phyloP scores from a whole-genome alignment of 2,113 vertebrate genomes.

The Centropus unirufus region DNA sequence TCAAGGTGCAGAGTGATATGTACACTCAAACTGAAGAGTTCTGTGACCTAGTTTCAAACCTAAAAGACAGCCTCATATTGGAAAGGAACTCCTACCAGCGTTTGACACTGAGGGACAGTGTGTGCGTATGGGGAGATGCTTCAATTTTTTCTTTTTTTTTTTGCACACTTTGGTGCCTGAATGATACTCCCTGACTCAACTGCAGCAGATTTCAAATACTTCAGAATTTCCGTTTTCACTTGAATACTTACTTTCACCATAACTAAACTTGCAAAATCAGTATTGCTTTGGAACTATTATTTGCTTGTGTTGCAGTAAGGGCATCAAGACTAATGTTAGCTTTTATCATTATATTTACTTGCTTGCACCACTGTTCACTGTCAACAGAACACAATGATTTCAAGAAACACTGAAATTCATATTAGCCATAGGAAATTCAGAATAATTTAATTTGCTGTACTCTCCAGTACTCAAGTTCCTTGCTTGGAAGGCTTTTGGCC shows the following conservation, averaged over 20 bases:
- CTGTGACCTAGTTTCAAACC: neutral
- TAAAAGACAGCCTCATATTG: neutral
- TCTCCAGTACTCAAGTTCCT: neutral
- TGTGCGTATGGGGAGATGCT: too few relatives aligned
- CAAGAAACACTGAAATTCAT: neutral
- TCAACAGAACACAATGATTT: neutral
- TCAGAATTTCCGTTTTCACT: neutral
- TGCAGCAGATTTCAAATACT: neutral
- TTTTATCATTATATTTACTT: neutral
- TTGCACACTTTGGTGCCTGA: neutral
- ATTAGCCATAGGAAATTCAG: neutral
- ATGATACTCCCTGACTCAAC: neutral
- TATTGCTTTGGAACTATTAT: neutral
- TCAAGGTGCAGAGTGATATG: neutral
- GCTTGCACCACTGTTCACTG: neutral
- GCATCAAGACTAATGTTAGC: neutral
- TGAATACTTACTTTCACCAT: neutral
- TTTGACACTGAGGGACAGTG: neutral
- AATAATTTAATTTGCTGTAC: neutral
- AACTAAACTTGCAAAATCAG: neutral
- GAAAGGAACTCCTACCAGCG: neutral
- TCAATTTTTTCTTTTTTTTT: neutral
- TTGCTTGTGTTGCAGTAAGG: neutral
- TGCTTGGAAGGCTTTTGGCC: neutral
- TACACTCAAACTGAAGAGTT: neutral